Evolutionary conservation across 2,888 invertebrate species (phyloP), one percentile per base, ranked within the genome.

Genomic region (Nomada goodeniana): DNA sequence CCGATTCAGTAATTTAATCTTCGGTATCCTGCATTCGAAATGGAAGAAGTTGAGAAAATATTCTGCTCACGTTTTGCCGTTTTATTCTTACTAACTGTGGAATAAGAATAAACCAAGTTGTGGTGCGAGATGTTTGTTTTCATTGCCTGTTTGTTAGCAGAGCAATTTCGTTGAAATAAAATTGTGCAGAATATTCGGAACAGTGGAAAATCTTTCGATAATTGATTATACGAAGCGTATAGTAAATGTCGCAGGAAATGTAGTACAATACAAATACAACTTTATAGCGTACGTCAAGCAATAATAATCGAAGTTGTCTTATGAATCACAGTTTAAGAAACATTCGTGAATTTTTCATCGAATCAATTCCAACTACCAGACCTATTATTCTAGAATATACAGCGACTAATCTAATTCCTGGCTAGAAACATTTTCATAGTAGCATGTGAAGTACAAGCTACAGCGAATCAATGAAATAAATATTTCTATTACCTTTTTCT

Each of bases 341-440:
- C 23, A 47, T 61, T 70, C 55, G 20, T 80, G 61, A 63, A 80
- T 80, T 61, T 79, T 78, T 78, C 79, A 71, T 11, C 20, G 53
- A 78, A 80, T 80, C 70, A 71, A 71, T 80, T 65, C 9, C 10
- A 18, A 1, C 15, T 47, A 20, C 0, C 65, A 55, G 23, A 5
- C 36, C 13, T 52, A 64, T 36, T 13, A 15, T 13, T 18, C 9
- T 11, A 36, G 18, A n/a, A 63, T 18, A 63, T 26, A 11, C 42
- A 15, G 18, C 26, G n/a, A 23, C 50, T 36, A 60, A 36, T 47
- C 4, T 50, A 13, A 42, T 52, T 20, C 26, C 23, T 9, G 11
- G 20, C n/a, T 63, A 36, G 23, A 53, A 7, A 67, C 3, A 0
- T 36, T 36, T 7, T 36, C 36, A 36, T 36, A 36, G 36, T 36